Conservation (phyloP, 2,113 vertebrate species). For the Hystrix brachyura region DNA sequence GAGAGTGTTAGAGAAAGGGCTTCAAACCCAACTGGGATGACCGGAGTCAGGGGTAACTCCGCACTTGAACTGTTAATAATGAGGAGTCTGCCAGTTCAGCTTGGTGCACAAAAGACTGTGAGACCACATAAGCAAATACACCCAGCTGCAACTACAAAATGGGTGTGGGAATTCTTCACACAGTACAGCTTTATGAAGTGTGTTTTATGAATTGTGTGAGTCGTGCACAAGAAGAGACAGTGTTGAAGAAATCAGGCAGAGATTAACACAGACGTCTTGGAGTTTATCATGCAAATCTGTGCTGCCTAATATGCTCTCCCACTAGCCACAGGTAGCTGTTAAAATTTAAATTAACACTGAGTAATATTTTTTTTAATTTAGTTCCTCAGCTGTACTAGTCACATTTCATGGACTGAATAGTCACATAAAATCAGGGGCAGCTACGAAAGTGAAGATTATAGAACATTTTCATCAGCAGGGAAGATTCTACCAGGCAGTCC, state of each 20-base stretch:
- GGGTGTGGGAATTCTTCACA: background rate
- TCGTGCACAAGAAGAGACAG: background rate
- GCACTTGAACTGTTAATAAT: background rate
- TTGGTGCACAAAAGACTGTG: background rate
- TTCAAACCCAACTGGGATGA: background rate
- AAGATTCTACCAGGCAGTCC: background rate
- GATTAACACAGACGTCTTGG: accelerated
- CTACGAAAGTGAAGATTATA: background rate
- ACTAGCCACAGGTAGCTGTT: background rate
- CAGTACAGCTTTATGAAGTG: too few relatives aligned
- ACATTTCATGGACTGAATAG: background rate
- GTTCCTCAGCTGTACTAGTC: background rate
- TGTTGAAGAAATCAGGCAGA: background rate
- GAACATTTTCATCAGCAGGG: background rate
- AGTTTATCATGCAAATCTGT: background rate
- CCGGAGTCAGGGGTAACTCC: background rate
- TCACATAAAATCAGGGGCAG: background rate
- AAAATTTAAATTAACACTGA: background rate
- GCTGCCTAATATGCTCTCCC: background rate
- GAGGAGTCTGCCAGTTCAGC: background rate
- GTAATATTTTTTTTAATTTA: background rate
- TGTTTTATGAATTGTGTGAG: background rate
- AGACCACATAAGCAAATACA: background rate
- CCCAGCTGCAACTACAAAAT: background rate
- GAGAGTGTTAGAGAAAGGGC: background rate